These are phyloP conservation scores for Heliconius ethilla DNA, from an alignment of 2,888 invertebrate species.

Conservation along the genomic window DNA sequence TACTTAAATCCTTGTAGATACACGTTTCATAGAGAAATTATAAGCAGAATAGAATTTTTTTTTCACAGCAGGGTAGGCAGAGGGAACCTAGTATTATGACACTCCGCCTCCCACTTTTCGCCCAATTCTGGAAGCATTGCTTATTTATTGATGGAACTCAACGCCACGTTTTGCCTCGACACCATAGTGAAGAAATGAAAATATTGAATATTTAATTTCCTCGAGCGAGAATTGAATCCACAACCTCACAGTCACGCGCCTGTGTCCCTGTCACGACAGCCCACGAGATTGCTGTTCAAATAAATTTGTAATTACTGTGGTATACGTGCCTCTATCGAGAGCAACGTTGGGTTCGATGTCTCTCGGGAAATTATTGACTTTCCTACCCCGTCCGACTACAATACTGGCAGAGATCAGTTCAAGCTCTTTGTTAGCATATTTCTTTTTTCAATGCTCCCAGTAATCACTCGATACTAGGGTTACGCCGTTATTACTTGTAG, in stretches of 20 bases:
- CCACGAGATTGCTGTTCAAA: not conserved
- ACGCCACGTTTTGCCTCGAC: too few species aligned
- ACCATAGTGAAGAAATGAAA: too few species aligned
- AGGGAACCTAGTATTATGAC: too few species aligned
- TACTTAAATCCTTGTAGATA: constrained; percentile 23
- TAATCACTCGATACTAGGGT: not conserved
- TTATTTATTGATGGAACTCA: too few species aligned
- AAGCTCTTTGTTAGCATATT: constrained; percentile 23
- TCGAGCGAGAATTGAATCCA: too few species aligned
- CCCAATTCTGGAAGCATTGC: too few species aligned
- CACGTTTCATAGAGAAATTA: not conserved
- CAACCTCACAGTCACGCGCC: too few species aligned
- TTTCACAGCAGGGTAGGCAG: too few species aligned
- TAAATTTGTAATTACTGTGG: constrained; percentile 9
- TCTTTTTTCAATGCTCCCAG: constrained; percentile 8
- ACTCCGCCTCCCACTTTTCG: too few species aligned
- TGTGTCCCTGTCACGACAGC: too few species aligned
- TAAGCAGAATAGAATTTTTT: not conserved
- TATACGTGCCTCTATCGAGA: constrained; percentile 29
- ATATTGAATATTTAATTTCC: too few species aligned
- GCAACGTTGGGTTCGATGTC: constrained; percentile 45
- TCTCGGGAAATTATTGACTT: constrained; percentile 68
- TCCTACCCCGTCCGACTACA: constrained; percentile 58
- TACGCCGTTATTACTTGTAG: not conserved
- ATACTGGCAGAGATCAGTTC: constrained; percentile 47